phyloP scores from a whole-genome alignment of 2,113 vertebrate genomes.

The Lucifuga dentata region DNA sequence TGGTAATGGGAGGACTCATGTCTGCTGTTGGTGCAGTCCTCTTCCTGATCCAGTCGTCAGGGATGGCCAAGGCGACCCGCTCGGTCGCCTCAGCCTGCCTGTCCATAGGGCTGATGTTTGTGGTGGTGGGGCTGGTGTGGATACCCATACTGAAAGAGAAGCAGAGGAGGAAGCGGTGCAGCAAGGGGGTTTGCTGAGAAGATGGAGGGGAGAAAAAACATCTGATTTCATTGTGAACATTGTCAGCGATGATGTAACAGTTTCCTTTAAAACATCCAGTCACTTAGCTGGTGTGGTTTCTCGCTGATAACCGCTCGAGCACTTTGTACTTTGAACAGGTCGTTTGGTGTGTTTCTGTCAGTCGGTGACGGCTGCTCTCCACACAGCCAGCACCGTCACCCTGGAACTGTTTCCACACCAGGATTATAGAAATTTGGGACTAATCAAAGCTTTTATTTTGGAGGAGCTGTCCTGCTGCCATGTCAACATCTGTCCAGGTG shows the following conservation, averaged over 20 bases:
- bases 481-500: conserved; percentile 63
- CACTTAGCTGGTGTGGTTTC: conserved; percentile 13
- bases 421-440: neutral
- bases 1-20: conserved; percentile 66
- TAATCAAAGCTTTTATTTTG: neutral
- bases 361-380: neutral
- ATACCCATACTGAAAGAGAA: conserved; percentile 74
- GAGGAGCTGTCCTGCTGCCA: conserved; percentile 18
- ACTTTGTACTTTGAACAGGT: conserved; percentile 72
- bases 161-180: conserved; percentile 33
- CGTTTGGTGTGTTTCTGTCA: conserved; percentile 20
- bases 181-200: conserved; percentile 30
- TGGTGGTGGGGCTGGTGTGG: conserved; percentile 73
- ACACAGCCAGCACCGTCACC: neutral
- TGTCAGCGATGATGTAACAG: conserved; percentile 13
- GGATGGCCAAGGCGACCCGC: conserved; percentile 6
- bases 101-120: conserved; percentile 73
- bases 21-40: conserved; percentile 45
- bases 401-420: conserved; percentile 3
- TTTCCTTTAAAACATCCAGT: conserved; percentile 17
- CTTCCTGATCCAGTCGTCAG: conserved; percentile 55
- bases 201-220: too few species aligned
- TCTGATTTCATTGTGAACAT: too few species aligned
- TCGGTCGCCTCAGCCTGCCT: conserved; percentile 68
- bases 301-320: conserved; percentile 56